These are phyloP conservation scores for Drosophila monieri DNA, from an alignment of 2,888 invertebrate genomes.

Conservation along the genomic window DNA sequence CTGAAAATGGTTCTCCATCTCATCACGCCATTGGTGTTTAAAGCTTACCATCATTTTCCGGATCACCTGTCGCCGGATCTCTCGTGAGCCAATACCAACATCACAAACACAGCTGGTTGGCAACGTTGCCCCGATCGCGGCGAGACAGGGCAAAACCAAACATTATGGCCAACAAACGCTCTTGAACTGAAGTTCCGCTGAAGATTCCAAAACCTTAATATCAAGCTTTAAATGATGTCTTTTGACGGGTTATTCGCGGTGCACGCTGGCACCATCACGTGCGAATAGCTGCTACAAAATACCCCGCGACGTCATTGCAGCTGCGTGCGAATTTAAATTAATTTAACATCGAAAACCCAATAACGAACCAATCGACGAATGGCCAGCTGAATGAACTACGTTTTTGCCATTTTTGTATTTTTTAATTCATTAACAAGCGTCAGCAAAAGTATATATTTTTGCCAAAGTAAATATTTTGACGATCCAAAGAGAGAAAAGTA, in stretches of 20 bases:
- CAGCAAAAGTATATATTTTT: conserved; percentile 52
- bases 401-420: conserved; percentile 17
- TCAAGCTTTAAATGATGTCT: conserved; percentile 5
- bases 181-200: conserved; percentile 62
- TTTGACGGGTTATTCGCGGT: conserved; percentile 25
- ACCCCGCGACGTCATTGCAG: conserved; percentile 47
- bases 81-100: conserved; percentile 15
- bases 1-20: conserved; percentile 33
- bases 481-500: conserved; percentile 3
- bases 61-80: conserved; percentile 23
- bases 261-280: conserved; percentile 65
- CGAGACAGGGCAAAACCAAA: conserved; percentile 26
- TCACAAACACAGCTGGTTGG: conserved; percentile 20
- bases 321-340: conserved; percentile 54
- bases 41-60: conserved; percentile 11
- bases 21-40: conserved; percentile 29
- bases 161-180: conserved; percentile 64
- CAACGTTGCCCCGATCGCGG: conserved; percentile 31
- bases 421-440: conserved; percentile 34
- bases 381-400: conserved; percentile 38
- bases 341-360: conserved; percentile 50
- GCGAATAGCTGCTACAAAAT: conserved; percentile 26
- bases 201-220: conserved; percentile 40
- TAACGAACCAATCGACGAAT: conserved; percentile 59
- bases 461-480: conserved; percentile 26